phyloP scores from a whole-genome alignment of 1,140 invertebrate species.

The Papilio helenus region DNA sequence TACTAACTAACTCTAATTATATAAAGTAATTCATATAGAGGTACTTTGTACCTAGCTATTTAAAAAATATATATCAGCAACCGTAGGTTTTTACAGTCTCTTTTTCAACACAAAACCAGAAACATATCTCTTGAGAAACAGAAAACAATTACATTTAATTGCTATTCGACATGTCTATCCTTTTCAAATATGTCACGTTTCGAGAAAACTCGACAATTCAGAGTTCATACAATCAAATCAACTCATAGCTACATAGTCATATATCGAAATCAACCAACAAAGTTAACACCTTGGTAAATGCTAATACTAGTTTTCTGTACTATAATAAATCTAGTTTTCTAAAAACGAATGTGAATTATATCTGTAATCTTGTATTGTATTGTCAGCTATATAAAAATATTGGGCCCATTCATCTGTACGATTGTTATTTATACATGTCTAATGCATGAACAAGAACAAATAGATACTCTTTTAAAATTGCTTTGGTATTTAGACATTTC shows the following conservation, averaged over 20 bases:
- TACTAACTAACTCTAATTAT: background rate
- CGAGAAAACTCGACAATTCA: too few species aligned
- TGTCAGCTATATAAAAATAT: background rate
- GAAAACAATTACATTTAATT: too few species aligned
- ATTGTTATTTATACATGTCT: background rate
- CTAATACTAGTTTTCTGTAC: background rate
- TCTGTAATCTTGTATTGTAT: background rate
- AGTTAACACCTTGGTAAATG: background rate
- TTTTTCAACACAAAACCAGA: too few species aligned
- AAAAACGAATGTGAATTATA: background rate
- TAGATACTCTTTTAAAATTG: slow-evolving; percentile 3
- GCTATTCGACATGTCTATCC: too few species aligned
- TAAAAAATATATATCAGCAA: background rate
- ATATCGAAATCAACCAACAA: background rate
- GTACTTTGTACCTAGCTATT: background rate
- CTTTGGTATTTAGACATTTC: slow-evolving; percentile 30
- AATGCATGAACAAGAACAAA: background rate
- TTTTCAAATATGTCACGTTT: too few species aligned
- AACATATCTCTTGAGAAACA: too few species aligned
- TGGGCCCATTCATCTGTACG: background rate
- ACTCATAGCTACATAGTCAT: background rate
- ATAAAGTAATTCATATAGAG: background rate
- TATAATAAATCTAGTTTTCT: background rate
- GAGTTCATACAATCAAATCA: too few species aligned
- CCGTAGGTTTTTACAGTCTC: too few species aligned